Evolutionary conservation across 2,113 vertebrate genomes (phyloP), one percentile per base, ranked within the genome.

Genomic region (Arvicanthis niloticus): DNA sequence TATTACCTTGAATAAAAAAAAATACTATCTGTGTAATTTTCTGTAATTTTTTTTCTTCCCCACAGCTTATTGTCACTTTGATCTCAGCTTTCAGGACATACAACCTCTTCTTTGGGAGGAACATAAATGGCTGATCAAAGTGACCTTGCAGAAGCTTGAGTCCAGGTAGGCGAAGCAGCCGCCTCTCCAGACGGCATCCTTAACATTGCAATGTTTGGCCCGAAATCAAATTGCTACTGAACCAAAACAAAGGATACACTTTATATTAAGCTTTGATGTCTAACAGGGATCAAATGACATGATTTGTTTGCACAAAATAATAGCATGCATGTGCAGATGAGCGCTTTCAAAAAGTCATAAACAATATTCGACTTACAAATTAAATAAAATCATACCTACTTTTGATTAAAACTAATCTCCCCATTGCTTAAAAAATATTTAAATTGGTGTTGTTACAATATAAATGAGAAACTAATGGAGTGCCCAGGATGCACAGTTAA

Each of bases 111-210:
- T 98, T 96, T 91, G 96, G 77, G 93, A 98, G 98, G 98, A 98
- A 98, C 89, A 37, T 97, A 98, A 99, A 98, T 98, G 98, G 96
- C 94, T 98, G 99, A 99, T 99, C 99, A 99, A 99, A 99, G 99
- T 98, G 97, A 42, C 70, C 87, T 95, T 95, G 48, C 77, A 95
- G 97, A 98, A 97, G 97, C 98, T 98, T 98, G 98, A 98, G 98
- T 97, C 98, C 98, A 98, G 98, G 97, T 97, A 97, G 93, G 82
- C 81, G 81, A 97, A 97, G 89, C 96, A 97, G 98, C 94, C 98
- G 80, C 96, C 97, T 98, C 98, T 98, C 92, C 91, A 97, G 76
- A 98, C 97, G 97, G 40, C 97, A 92, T 96, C 85, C 88, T 45
- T 94, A 97, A 98, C 97, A 98, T 98, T 81, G 98, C 94, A 98